These are phyloP conservation scores for Orientallactaga bullata DNA, from an alignment of 2,113 vertebrate species.

Conservation along the genomic window DNA sequence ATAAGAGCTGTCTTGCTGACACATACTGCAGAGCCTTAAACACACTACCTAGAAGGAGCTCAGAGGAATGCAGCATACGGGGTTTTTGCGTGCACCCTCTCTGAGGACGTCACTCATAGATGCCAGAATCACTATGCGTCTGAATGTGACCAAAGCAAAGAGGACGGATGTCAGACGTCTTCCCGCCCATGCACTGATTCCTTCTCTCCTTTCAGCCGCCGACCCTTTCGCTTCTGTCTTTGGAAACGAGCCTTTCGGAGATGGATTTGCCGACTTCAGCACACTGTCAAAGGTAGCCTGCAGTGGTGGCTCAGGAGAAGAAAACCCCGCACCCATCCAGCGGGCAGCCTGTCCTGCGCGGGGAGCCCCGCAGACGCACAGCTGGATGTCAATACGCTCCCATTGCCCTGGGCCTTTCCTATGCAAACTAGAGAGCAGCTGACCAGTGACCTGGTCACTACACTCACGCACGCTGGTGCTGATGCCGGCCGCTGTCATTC, in stretches of 20 bases:
- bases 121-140: constrained; percentile 48
- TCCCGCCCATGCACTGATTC: constrained; percentile 50
- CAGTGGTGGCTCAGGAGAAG: too few species aligned
- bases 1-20: not conserved
- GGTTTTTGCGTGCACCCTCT: not conserved
- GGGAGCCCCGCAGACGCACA: too few species aligned
- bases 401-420: too few species aligned
- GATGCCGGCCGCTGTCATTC: constrained; percentile 1
- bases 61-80: not conserved
- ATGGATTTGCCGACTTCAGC: constrained; percentile 97
- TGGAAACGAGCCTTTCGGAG: constrained; percentile 94
- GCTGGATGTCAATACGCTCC: too few species aligned
- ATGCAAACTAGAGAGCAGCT: too few species aligned
- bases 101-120: not conserved
- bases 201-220: constrained; percentile 83
- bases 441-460: too few species aligned
- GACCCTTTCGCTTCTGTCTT: constrained; percentile 97
- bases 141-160: constrained; percentile 57
- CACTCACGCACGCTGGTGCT: not conserved
- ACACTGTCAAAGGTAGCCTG: constrained; percentile 93
- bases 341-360: too few species aligned
- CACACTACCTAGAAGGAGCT: not conserved
- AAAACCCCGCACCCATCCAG: too few species aligned
- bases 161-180: constrained; percentile 46
- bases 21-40: constrained; percentile 38